Percentiles rank a stretch among this genome's conserved stretches.
Evolutionary conservation across 2,888 invertebrate genomes (phyloP).

Genomic region (Leucophenga maculata): DNA sequence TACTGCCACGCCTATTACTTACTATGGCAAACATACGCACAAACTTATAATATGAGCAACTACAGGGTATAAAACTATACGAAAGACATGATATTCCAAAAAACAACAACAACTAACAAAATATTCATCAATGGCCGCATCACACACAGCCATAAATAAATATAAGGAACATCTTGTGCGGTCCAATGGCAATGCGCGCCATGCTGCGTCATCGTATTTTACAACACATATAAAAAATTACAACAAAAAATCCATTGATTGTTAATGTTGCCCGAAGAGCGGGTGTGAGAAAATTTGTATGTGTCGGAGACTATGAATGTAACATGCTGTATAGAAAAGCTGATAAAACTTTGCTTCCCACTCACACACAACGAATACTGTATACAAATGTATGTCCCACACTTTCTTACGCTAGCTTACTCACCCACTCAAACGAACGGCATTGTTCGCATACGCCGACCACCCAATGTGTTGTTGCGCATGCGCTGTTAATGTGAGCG

Average conservation of each 20-base stretch:
- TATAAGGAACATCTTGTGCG: neutral
- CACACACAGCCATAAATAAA: neutral
- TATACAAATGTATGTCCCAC: too few relatives aligned
- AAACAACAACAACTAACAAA: neutral
- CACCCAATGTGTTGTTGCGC: slow-evolving; percentile 38
- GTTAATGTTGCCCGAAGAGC: too few relatives aligned
- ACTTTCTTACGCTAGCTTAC: too few relatives aligned
- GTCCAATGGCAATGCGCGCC: neutral
- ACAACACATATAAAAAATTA: neutral
- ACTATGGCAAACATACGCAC: neutral
- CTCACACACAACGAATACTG: too few relatives aligned
- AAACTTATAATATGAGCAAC: neutral
- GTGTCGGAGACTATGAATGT: too few relatives aligned
- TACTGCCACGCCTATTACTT: too few relatives aligned
- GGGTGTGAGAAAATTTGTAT: too few relatives aligned
- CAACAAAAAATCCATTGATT: neutral
- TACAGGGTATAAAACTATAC: neutral
- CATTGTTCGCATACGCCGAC: slow-evolving; percentile 22
- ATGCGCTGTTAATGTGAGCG: slow-evolving; percentile 12
- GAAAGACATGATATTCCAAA: neutral
- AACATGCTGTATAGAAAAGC: too few relatives aligned
- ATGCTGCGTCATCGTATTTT: slow-evolving; percentile 6
- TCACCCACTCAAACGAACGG: too few relatives aligned
- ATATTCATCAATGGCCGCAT: neutral
- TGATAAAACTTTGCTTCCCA: too few relatives aligned